These are phyloP conservation scores for Rachycentron canadum DNA, from an alignment of 2,797 vertebrate species.

Conservation along the genomic window DNA sequence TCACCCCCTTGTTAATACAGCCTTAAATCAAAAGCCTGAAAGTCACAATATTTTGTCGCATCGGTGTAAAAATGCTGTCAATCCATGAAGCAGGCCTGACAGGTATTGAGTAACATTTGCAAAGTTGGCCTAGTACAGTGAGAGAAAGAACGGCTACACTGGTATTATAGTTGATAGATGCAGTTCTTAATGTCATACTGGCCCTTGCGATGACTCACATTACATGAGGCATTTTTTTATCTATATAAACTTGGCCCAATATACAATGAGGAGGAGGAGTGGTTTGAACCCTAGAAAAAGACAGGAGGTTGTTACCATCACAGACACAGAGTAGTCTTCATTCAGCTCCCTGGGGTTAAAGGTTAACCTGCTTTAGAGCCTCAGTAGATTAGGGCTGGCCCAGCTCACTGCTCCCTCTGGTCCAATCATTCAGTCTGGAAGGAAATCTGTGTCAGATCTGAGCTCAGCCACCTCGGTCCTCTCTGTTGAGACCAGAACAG, in stretches of 20 bases:
- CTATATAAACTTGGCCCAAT: neutral
- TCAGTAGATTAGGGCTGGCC: slow-evolving; percentile 27
- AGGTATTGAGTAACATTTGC: no score
- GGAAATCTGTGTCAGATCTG: neutral
- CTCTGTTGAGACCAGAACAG: neutral
- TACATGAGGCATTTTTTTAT: neutral
- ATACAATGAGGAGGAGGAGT: neutral
- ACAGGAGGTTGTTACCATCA: neutral
- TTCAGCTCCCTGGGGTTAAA: slow-evolving; percentile 1
- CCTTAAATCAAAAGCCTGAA: no score
- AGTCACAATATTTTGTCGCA: no score
- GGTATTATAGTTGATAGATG: no score
- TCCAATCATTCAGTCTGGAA: slow-evolving; percentile 18
- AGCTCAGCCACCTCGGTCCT: neutral
- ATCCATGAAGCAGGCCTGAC: no score
- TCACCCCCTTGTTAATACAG: no score
- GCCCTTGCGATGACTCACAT: no score
- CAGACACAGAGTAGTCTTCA: neutral
- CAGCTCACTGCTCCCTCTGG: neutral
- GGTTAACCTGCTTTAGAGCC: slow-evolving; percentile 16
- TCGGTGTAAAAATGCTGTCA: no score
- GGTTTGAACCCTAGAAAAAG: neutral
- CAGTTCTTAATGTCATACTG: no score
- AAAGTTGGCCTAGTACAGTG: no score
- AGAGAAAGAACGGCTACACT: no score